phyloP scores from a whole-genome alignment of 2,113 vertebrate species.

The Halcyon malimbica region DNA sequence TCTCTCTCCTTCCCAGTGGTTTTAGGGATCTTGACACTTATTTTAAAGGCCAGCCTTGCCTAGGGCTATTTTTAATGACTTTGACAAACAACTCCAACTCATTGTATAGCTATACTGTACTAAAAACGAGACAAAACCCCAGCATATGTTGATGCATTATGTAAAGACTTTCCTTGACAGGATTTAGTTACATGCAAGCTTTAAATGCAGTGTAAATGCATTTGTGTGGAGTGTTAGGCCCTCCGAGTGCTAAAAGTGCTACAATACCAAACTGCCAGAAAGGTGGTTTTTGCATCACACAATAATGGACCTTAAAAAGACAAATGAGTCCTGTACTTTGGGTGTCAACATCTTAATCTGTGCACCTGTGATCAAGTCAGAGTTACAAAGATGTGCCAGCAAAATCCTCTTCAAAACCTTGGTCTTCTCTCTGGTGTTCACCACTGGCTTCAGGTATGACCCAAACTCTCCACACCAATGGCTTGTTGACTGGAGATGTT shows the following conservation, averaged over 20 bases:
- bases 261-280: slow-evolving; percentile 38
- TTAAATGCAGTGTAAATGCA: slow-evolving; percentile 70
- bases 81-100: neutral
- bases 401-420: neutral
- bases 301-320: neutral
- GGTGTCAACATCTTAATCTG: neutral
- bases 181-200: slow-evolving; percentile 64
- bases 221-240: slow-evolving; percentile 56
- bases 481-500: neutral
- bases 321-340: neutral
- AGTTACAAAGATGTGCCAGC: neutral
- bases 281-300: slow-evolving; percentile 20
- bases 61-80: slow-evolving; percentile 25
- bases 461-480: neutral
- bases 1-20: neutral
- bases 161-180: slow-evolving; percentile 72
- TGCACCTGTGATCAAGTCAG: neutral
- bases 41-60: slow-evolving; percentile 1
- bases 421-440: neutral
- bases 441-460: neutral
- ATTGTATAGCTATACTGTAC: slow-evolving; percentile 23
- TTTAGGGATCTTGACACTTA: neutral
- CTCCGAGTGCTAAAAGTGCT: slow-evolving; percentile 43
- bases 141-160: slow-evolving; percentile 74
- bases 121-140: slow-evolving; percentile 37